These are phyloP conservation scores for Cheilosia pagana DNA, from an alignment of 2,888 invertebrate species.

Conservation along the genomic window DNA sequence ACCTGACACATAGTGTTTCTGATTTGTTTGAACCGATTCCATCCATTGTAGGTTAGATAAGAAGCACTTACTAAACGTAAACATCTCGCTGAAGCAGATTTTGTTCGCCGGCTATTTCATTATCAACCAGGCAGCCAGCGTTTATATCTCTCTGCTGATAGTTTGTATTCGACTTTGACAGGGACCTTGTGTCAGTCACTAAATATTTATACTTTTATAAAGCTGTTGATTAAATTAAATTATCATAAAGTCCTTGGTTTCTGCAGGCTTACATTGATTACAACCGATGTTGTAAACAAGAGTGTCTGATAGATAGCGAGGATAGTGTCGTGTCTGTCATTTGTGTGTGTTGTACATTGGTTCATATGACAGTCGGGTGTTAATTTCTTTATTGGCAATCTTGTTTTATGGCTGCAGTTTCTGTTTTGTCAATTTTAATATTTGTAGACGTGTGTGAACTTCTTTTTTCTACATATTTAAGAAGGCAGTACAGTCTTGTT, in stretches of 20 bases:
- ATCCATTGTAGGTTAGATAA: conserved; percentile 2
- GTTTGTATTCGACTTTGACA: conserved; percentile 11
- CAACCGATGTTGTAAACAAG: conserved; percentile 22
- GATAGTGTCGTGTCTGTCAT: not conserved
- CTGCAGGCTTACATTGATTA: conserved; percentile 7
- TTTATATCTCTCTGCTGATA: not conserved
- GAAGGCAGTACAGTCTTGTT: too few relatives aligned
- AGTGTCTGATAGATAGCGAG: not conserved
- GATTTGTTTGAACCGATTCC: not conserved
- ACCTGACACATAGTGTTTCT: not conserved
- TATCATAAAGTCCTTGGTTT: conserved; percentile 33
- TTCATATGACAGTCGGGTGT: not conserved
- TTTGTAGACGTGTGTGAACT: too few relatives aligned
- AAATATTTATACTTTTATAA: conserved; percentile 22
- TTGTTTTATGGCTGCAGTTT: too few relatives aligned
- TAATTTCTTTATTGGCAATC: not conserved
- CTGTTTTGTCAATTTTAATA: too few relatives aligned
- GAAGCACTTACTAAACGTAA: not conserved
- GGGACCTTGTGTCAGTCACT: conserved; percentile 10
- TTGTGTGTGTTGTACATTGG: not conserved
- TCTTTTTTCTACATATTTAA: too few relatives aligned
- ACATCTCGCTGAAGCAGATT: not conserved
- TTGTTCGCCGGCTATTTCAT: not conserved
- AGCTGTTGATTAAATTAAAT: conserved; percentile 45
- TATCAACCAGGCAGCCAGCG: not conserved